Conservation (phyloP, 2,797 vertebrate genomes). For the Onychomys torridus region DNA sequence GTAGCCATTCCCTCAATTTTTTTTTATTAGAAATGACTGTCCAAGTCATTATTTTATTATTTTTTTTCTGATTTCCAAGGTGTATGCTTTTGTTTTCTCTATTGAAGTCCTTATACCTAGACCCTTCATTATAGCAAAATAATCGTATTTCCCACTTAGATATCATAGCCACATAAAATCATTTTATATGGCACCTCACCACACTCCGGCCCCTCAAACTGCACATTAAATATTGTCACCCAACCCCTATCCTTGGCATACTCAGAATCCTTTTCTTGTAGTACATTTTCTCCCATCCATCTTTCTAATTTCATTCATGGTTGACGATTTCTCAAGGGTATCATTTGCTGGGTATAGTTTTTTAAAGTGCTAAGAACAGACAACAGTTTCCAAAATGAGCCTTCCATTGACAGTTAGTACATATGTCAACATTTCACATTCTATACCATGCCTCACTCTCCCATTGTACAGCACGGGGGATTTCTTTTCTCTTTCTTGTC, state of each 20-base stretch:
- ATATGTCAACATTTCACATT: constrained; percentile 42
- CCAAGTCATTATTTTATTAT: constrained; percentile 39
- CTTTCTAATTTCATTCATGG: constrained; percentile 23
- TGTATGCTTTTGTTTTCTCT: constrained; percentile 1
- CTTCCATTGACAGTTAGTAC: neutral
- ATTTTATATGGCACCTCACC: neutral
- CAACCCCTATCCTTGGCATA: constrained; percentile 7
- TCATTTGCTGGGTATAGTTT: constrained; percentile 8
- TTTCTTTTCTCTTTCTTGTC: neutral
- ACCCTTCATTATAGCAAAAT: constrained; percentile 44
- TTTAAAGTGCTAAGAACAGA: constrained; percentile 4
- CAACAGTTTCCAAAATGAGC: constrained; percentile 29
- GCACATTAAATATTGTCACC: neutral
- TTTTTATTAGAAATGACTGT: constrained; percentile 46
- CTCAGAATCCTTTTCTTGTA: neutral
- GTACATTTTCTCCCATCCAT: neutral
- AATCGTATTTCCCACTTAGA: neutral
- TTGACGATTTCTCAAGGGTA: constrained; percentile 26
- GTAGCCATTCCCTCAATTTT: constrained; percentile 47
- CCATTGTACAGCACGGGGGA: neutral
- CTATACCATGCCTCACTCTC: neutral
- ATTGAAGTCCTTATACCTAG: neutral
- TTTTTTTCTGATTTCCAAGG: constrained; percentile 48
- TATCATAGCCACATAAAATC: neutral
- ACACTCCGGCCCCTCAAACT: constrained; percentile 28